Evolutionary conservation across 2,113 vertebrate species (phyloP).

Genomic region (Dasyornis broadbenti): DNA sequence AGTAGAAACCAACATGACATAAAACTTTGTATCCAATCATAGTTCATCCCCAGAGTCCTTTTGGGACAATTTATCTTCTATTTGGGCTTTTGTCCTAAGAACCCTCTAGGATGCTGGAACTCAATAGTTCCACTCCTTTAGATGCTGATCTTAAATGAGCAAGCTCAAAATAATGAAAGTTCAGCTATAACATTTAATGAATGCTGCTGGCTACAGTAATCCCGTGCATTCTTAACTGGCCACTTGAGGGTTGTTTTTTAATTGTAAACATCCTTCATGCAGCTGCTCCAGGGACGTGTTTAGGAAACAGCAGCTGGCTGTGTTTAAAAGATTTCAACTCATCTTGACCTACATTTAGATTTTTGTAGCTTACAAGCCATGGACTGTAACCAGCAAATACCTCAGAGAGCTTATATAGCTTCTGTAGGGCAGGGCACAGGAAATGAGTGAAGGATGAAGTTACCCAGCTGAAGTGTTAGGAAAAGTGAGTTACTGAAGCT

Average conservation of each 20-base stretch:
- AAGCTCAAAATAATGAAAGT: not conserved
- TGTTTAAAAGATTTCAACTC: conserved; percentile 33
- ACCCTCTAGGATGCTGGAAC: not conserved
- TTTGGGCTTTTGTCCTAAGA: not conserved
- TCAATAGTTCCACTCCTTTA: not conserved
- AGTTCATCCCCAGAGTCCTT: not conserved
- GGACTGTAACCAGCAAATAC: not conserved
- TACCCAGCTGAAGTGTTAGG: conserved; percentile 38
- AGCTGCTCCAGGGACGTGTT: conserved; percentile 18
- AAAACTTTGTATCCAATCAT: not conserved
- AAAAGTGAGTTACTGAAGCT: conserved; percentile 28
- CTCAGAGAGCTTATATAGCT: conserved; percentile 26
- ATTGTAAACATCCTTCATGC: conserved; percentile 42
- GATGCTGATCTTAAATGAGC: not conserved
- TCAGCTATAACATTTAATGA: not conserved
- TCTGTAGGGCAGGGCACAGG: conserved; percentile 27
- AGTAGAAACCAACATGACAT: not conserved
- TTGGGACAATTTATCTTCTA: not conserved
- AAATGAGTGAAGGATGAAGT: conserved; percentile 46
- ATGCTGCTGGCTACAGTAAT: not conserved
- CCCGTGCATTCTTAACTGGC: not conserved
- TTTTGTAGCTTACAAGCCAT: not conserved
- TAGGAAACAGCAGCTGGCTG: conserved; percentile 19
- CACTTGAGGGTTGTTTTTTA: not conserved
- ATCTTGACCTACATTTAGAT: conserved; percentile 32